These are phyloP conservation scores for Porites lobata DNA, from an alignment of 92 coral and sea anemone species.

Conservation along the genomic window DNA sequence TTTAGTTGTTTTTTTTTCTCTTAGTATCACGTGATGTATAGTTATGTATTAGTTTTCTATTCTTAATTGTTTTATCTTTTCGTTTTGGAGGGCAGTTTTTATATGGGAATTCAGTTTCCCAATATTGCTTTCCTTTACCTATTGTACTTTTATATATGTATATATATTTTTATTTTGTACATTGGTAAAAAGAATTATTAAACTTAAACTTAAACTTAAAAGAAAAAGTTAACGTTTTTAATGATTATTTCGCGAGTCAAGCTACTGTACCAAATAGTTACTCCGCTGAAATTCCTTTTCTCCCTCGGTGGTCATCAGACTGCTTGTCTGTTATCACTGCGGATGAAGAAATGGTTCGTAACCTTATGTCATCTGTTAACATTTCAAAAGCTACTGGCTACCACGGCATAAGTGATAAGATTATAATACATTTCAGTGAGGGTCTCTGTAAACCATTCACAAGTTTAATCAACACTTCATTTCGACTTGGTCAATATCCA, in stretches of 20 bases:
- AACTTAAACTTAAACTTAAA: too few relatives aligned
- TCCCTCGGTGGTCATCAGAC: not conserved
- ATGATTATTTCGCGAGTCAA: slow-evolving; percentile 19
- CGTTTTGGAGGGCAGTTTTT: too few relatives aligned
- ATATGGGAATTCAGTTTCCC: too few relatives aligned
- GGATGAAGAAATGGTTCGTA: slow-evolving; percentile 9
- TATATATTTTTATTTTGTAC: too few relatives aligned
- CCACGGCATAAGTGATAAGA: slow-evolving; percentile 28
- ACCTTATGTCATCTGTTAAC: slow-evolving; percentile 3
- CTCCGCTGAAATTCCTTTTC: not conserved
- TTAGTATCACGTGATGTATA: too few relatives aligned
- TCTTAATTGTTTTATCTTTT: too few relatives aligned
- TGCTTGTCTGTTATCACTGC: not conserved
- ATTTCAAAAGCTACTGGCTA: slow-evolving; percentile 27
- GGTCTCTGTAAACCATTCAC: slow-evolving; percentile 13
- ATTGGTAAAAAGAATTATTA: too few relatives aligned
- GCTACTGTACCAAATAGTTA: not conserved
- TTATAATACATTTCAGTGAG: not conserved
- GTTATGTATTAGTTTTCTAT: too few relatives aligned
- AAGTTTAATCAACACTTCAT: not conserved
- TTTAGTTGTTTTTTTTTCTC: too few relatives aligned
- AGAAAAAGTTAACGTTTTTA: slow-evolving; percentile 2
- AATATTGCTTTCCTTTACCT: too few relatives aligned
- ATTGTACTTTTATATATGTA: too few relatives aligned
- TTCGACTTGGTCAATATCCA: slow-evolving; percentile 32